Percentiles rank a stretch among this genome's conserved stretches.
Conservation (phyloP, 1,140 invertebrate genomes). For the Zaprionus capensis region DNA sequence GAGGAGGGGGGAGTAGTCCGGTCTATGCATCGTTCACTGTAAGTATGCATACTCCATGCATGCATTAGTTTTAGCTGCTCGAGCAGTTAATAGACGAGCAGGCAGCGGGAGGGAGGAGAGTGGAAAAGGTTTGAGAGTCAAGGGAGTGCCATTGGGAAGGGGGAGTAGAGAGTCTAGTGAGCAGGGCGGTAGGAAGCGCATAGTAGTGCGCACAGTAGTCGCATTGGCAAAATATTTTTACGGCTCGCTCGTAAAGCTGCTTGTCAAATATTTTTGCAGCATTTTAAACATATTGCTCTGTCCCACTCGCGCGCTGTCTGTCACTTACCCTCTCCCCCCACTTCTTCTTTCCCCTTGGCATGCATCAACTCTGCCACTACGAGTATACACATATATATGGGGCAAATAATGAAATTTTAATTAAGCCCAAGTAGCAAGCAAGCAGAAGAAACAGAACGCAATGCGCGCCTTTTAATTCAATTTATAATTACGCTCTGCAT, state of each 20-base stretch:
- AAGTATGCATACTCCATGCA: slow-evolving; percentile 56
- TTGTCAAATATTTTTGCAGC: slow-evolving; percentile 78
- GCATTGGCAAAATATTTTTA: slow-evolving; percentile 69
- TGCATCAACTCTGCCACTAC: not conserved
- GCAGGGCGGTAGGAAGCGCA: not conserved
- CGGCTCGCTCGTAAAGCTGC: slow-evolving; percentile 72
- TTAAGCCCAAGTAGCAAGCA: slow-evolving; percentile 68
- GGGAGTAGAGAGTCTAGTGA: not conserved
- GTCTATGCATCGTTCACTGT: slow-evolving; percentile 28
- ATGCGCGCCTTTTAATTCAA: slow-evolving; percentile 77
- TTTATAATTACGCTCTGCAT: slow-evolving; percentile 72
- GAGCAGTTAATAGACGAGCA: slow-evolving; percentile 55
- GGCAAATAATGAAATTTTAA: slow-evolving; percentile 78
- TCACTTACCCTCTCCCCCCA: not conserved
- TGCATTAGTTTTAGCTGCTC: slow-evolving; percentile 62
- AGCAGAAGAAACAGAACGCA: slow-evolving; percentile 60
- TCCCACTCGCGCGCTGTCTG: not conserved
- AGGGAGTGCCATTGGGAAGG: not conserved
- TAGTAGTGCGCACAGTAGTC: slow-evolving; percentile 20
- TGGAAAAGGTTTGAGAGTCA: not conserved
- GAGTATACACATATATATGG: slow-evolving; percentile 42
- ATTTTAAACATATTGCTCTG: slow-evolving; percentile 60
- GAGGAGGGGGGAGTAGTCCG: not conserved
- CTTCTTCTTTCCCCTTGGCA: no score
- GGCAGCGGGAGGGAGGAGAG: not conserved